A percentile compares a stretch with the other conserved stretches of the same genome.
Evolutionary conservation across 2,888 invertebrate species (phyloP).

Genomic region (Nemoura dubitans): DNA sequence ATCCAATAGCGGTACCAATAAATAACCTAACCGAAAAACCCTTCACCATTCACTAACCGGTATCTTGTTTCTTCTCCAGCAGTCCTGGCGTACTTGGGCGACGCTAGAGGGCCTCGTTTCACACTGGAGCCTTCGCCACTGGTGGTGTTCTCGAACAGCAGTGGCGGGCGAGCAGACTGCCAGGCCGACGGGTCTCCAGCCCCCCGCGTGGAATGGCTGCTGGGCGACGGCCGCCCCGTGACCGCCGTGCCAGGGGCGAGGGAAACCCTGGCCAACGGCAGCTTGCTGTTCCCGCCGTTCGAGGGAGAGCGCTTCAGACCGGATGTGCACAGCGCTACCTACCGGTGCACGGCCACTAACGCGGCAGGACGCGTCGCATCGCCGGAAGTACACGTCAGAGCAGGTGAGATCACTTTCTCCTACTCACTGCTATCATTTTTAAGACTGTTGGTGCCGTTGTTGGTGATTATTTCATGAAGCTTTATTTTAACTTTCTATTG

Average conservation of each 20-base stretch:
- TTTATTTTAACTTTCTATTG: too few relatives aligned
- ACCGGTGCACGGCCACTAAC: conserved; percentile 51
- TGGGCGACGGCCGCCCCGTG: conserved; percentile 51
- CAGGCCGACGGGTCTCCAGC: conserved; percentile 50
- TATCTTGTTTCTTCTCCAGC: conserved; percentile 21
- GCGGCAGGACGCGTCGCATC: conserved; percentile 43
- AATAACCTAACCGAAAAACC: too few relatives aligned
- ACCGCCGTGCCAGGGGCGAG: conserved; percentile 51
- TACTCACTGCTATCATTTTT: too few relatives aligned
- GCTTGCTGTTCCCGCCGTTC: conserved; percentile 54
- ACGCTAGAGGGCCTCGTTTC: conserved; percentile 51
- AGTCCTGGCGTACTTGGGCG: conserved; percentile 46
- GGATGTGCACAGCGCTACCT: conserved; percentile 54
- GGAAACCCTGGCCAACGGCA: conserved; percentile 52
- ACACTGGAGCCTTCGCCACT: conserved; percentile 50
- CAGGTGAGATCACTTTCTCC: too few relatives aligned
- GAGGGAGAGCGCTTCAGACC: conserved; percentile 53
- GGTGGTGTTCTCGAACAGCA: conserved; percentile 51
- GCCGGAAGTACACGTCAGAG: conserved; percentile 44
- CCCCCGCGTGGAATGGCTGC: conserved; percentile 51
- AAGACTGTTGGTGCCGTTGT: too few relatives aligned
- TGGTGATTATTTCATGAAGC: too few relatives aligned
- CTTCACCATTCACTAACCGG: too few relatives aligned
- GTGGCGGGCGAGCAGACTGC: conserved; percentile 51
- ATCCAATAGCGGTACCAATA: too few relatives aligned